These are phyloP conservation scores for Abrostola triplasia DNA, from an alignment of 2,888 invertebrate genomes.

Conservation along the genomic window DNA sequence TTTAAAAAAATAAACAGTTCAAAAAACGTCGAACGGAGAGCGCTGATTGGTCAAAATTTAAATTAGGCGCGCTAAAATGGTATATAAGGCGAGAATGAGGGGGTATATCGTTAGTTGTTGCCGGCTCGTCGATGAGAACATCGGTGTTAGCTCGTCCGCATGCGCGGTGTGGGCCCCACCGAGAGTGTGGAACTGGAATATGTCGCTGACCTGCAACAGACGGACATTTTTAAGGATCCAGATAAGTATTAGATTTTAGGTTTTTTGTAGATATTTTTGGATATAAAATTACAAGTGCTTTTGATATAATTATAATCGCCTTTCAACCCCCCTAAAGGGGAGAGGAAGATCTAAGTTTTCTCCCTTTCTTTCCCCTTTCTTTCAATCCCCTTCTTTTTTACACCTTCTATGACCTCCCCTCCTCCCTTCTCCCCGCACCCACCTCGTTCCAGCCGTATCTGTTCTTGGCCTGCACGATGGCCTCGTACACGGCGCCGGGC, in stretches of 20 bases:
- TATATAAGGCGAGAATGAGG: conserved; percentile 66
- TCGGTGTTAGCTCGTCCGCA: conserved; percentile 81
- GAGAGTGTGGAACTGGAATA: conserved; percentile 92
- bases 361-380: no score
- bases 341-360: no score
- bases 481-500: conserved; percentile 91
- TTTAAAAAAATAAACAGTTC: conserved; percentile 47
- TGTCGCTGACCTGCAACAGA: conserved; percentile 89
- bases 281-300: no score
- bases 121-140: conserved; percentile 70
- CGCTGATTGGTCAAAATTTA: conserved; percentile 60
- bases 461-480: conserved; percentile 92
- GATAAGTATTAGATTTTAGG: no score
- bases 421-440: not conserved
- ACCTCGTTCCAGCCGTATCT: conserved; percentile 93
- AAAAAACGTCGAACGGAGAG: conserved; percentile 56
- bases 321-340: no score
- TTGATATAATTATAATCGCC: no score
- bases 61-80: conserved; percentile 57
- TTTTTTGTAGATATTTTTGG: no score
- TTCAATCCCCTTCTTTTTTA: no score
- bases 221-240: no score
- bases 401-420: no score
- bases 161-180: conserved; percentile 87
- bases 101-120: conserved; percentile 54